Percentiles rank a stretch among this genome's conserved stretches.
phyloP scores from a whole-genome alignment of 2,797 vertebrate genomes.

The Oophaga sylvatica region DNA sequence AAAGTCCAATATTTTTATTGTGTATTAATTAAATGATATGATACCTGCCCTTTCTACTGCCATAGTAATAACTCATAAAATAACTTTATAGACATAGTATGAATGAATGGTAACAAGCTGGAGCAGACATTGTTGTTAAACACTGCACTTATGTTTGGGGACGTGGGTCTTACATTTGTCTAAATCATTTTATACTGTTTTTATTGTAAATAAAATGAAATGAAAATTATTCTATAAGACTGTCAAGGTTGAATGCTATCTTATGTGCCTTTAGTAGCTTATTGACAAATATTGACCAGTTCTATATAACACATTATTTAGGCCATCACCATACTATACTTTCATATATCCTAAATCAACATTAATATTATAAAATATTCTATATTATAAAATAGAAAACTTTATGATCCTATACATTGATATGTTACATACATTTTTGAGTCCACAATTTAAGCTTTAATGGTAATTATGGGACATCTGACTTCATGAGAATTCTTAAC shows the following conservation, averaged over 20 bases:
- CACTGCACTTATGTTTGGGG: conserved; percentile 55
- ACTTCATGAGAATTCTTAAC: neutral
- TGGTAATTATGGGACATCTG: neutral
- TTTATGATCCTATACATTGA: too few relatives aligned
- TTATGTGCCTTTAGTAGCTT: neutral
- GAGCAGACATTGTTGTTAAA: conserved; percentile 15
- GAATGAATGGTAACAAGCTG: neutral
- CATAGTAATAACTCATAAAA: neutral
- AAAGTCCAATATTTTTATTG: conserved; percentile 28
- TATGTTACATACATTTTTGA: neutral
- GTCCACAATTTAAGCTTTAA: neutral
- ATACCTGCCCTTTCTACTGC: conserved; percentile 3
- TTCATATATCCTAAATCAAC: neutral
- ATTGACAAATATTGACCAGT: neutral
- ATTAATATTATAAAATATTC: neutral
- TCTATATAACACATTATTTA: neutral
- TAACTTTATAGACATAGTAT: neutral
- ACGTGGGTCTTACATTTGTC: conserved; percentile 16
- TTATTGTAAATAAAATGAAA: conserved; percentile 41
- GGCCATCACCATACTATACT: neutral
- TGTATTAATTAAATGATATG: conserved; percentile 28
- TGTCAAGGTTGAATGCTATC: neutral
- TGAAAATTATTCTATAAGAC: neutral
- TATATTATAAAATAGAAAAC: too few relatives aligned
- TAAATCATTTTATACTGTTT: conserved; percentile 22